A percentile compares a stretch with the other conserved stretches of the same genome.
Evolutionary conservation across 2,888 invertebrate species (phyloP).

Genomic region (Leptinotarsa juncta): DNA sequence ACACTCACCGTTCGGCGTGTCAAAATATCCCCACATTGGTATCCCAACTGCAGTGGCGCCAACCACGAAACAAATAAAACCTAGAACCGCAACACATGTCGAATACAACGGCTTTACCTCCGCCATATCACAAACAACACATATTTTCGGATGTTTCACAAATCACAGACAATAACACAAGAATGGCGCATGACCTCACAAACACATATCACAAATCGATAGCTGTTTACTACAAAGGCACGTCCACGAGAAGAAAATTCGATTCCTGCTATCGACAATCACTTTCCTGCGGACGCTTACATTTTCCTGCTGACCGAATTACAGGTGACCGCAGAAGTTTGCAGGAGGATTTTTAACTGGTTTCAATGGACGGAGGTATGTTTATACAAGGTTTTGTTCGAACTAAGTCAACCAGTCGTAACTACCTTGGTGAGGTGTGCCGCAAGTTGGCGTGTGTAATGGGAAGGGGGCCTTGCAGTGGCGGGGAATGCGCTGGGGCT

Average conservation of each 20-base stretch:
- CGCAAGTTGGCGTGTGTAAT: constrained; percentile 45
- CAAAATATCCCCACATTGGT: constrained; percentile 89
- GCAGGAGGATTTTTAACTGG: constrained; percentile 37
- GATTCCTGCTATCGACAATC: constrained; percentile 37
- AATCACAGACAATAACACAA: constrained; percentile 42
- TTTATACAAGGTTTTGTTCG: constrained; percentile 53
- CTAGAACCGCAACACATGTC: constrained; percentile 76
- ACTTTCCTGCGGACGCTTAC: constrained; percentile 35
- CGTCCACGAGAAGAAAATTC: constrained; percentile 40
- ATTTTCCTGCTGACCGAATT: constrained; percentile 44
- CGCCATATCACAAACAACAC: constrained; percentile 66
- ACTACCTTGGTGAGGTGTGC: constrained; percentile 58
- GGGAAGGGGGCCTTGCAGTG: constrained; percentile 50
- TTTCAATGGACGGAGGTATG: constrained; percentile 35
- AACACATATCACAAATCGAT: constrained; percentile 54
- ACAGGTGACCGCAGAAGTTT: constrained; percentile 39
- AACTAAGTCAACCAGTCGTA: constrained; percentile 53
- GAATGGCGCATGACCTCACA: constrained; percentile 46
- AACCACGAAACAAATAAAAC: constrained; percentile 83
- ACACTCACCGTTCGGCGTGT: constrained; percentile 75
- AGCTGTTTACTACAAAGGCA: constrained; percentile 50
- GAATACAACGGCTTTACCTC: constrained; percentile 75
- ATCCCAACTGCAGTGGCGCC: constrained; percentile 86
- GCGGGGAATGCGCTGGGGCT: constrained; percentile 26
- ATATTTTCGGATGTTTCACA: constrained; percentile 33